A percentile compares a stretch with the other conserved stretches of the same genome.
These are phyloP conservation scores for Arrhopalites spinosus DNA, from an alignment of 2,888 invertebrate species.

Conservation along the genomic window DNA sequence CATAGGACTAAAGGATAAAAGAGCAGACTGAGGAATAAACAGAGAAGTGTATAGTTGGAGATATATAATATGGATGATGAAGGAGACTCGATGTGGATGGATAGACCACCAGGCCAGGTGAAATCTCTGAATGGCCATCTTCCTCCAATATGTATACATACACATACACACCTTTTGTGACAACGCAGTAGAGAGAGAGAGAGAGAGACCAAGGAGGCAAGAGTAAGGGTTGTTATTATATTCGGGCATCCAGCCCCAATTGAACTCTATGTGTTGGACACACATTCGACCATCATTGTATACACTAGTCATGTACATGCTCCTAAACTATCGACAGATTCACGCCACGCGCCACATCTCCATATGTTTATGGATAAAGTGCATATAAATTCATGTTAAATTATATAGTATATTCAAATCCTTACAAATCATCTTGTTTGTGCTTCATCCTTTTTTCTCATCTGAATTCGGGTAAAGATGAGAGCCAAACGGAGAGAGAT, in stretches of 20 bases:
- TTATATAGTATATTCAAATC: constrained; percentile 5
- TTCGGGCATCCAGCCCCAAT: constrained; percentile 1
- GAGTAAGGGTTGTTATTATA: constrained; percentile 17
- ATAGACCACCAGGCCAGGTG: constrained; percentile 42
- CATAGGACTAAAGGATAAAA: constrained; percentile 22
- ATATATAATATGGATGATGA: no score
- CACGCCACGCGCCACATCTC: constrained; percentile 32
- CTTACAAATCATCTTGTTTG: constrained; percentile 35
- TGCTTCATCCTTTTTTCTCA: not conserved
- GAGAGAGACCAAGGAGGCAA: not conserved
- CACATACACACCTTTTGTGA: not conserved
- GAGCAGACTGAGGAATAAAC: no score
- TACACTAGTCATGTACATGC: not conserved
- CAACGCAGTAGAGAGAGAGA: not conserved
- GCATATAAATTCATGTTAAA: not conserved
- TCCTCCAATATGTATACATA: not conserved
- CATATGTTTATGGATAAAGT: not conserved
- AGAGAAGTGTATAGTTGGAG: no score
- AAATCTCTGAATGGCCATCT: constrained; percentile 36
- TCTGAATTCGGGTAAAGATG: not conserved
- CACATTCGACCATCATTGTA: not conserved
- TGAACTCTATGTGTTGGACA: constrained; percentile 1
- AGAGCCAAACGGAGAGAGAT: not conserved
- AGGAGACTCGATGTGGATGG: not conserved
- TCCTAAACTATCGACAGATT: not conserved